Percentiles rank a stretch among this genome's conserved stretches.
Conservation (phyloP, 2,113 vertebrate species). For the Neolamprologus falcicula region DNA sequence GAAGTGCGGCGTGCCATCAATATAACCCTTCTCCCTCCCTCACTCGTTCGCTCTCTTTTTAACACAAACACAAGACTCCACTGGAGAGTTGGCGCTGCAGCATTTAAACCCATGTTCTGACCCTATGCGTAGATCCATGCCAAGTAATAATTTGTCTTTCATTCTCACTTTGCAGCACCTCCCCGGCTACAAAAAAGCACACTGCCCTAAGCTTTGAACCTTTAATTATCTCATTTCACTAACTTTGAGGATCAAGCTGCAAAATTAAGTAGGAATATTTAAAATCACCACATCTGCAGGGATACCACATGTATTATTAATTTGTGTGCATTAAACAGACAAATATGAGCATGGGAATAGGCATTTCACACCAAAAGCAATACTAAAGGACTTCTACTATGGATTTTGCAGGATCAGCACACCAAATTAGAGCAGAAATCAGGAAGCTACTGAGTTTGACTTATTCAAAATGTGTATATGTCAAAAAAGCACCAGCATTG, state of each 20-base stretch:
- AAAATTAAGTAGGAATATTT: constrained; percentile 17
- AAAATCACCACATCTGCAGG: neutral
- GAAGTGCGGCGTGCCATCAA: constrained; percentile 43
- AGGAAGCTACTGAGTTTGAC: neutral
- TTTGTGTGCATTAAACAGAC: neutral
- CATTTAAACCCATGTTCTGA: constrained; percentile 50
- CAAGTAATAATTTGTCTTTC: constrained; percentile 29
- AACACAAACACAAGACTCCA: constrained; percentile 29
- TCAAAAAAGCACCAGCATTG: neutral
- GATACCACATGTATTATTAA: neutral
- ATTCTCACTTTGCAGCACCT: constrained; percentile 6
- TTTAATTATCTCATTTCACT: constrained; percentile 28
- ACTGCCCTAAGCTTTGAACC: constrained; percentile 21
- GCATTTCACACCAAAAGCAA: neutral
- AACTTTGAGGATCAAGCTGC: constrained; percentile 2
- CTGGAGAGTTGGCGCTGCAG: constrained; percentile 1
- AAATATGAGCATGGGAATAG: neutral
- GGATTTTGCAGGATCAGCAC: constrained; percentile 5
- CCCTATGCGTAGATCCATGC: constrained; percentile 37
- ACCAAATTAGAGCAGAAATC: neutral
- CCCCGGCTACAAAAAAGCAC: neutral
- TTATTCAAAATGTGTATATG: neutral
- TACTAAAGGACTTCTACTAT: neutral
- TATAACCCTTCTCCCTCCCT: constrained; percentile 35
- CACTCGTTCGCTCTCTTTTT: neutral